Evolutionary conservation across 2,888 invertebrate genomes (phyloP), one percentile per base, ranked within the genome.

Genomic region (Sympetrum striolatum): DNA sequence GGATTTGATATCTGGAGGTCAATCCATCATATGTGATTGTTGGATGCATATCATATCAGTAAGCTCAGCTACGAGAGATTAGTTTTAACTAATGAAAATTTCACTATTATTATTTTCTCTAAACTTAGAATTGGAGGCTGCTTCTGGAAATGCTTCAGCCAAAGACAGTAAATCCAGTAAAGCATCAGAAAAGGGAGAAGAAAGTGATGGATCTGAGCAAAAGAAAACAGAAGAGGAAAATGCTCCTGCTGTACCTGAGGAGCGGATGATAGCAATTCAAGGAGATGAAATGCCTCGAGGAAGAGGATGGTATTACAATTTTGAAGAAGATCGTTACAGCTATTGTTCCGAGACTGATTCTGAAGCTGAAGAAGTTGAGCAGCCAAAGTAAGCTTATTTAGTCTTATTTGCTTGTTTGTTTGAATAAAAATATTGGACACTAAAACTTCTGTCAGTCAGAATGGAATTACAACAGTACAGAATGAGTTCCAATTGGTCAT

Each of bases 281-380:
- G 80, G 90, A 14, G 90, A 90, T 18, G 91, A 90, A 39, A 39
- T 64, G 48, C 86, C 44, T 80, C 80, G 81, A 5, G 91, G 91
- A 15, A 86, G 91, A 58, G 92, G 92, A 12, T 92, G 92, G 92
- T 93, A 92, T 91, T 93, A 92, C 86, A 93, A 92, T 91, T 91
- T 92, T 90, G 92, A 93, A 73, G 92, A 92, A 58, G 92, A 92
- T 90, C 92, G 92, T n/a, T 93, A 92, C 91, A 92, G 92, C 90
- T 92, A 91, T 91, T 93, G 93, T 90, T 92, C 92, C 44, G 92
- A 92, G 39, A 91, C 92, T 8, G 92, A 92, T 79, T 91, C 91
- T 18, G 90, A 81, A 25, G 90, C 90, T 35, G 90, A 79, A 12
- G 91, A 91, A 90, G 86, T 80, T 25, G 91, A 91, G 60, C 90